These are phyloP conservation scores for Aythya baeri DNA, from an alignment of 2,113 vertebrate species.

Conservation along the genomic window DNA sequence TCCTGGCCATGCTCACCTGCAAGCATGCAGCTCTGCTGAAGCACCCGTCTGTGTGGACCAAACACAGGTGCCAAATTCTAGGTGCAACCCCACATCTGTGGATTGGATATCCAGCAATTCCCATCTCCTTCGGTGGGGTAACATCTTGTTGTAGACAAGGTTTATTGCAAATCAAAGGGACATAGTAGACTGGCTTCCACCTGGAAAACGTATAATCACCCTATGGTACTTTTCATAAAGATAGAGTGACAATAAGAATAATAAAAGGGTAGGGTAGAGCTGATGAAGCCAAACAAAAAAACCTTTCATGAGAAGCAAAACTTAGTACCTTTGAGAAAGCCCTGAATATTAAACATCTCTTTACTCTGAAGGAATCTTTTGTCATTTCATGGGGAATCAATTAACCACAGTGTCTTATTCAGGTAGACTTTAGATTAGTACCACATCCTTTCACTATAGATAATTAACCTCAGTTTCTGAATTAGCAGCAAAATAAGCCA, in stretches of 20 bases:
- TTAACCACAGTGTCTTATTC: constrained; percentile 74
- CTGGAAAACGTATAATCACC: neutral
- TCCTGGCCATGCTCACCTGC: neutral
- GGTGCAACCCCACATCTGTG: neutral
- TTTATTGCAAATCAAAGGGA: neutral
- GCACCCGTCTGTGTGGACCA: neutral
- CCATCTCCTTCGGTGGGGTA: fast-evolving
- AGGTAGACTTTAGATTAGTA: constrained; percentile 80
- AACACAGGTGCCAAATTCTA: neutral
- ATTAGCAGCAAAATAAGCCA: constrained; percentile 80
- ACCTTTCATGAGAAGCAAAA: neutral
- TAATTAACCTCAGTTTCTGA: constrained; percentile 83
- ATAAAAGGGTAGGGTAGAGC: neutral
- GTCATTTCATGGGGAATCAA: constrained; percentile 75
- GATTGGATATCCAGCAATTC: neutral
- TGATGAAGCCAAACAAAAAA: neutral
- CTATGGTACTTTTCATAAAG: neutral
- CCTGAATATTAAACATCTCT: constrained; percentile 7
- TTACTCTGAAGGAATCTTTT: constrained; percentile 61
- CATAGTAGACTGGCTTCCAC: neutral
- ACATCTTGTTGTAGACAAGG: neutral
- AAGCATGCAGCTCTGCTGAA: neutral
- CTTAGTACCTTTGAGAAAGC: neutral
- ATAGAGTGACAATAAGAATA: neutral
- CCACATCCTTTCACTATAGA: constrained; percentile 78